A percentile compares a stretch with the other conserved stretches of the same genome.
Evolutionary conservation across 1,140 invertebrate genomes (phyloP).

Genomic region (Teleopsis dalmanni): DNA sequence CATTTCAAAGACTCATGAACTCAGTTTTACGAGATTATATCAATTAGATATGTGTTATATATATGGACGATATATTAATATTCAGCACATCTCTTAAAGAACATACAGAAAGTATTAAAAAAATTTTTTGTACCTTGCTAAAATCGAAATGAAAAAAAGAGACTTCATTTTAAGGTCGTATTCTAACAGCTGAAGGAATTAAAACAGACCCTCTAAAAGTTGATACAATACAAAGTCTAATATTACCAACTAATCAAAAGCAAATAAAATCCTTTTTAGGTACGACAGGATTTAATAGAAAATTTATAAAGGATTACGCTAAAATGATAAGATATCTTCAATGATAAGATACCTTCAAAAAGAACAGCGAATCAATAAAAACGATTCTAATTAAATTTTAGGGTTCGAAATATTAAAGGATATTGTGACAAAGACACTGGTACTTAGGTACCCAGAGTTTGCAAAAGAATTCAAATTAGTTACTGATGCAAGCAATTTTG

Average conservation of each 20-base stretch:
- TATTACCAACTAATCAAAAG: slow-evolving; percentile 18
- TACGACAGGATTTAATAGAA: slow-evolving; percentile 15
- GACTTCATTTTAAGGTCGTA: slow-evolving; percentile 46
- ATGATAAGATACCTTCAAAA: slow-evolving; percentile 24
- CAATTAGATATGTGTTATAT: slow-evolving; percentile 12
- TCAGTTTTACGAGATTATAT: slow-evolving; percentile 7
- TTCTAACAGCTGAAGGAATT: slow-evolving; percentile 22
- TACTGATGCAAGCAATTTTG: slow-evolving; percentile 7
- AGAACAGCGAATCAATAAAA: slow-evolving; percentile 10
- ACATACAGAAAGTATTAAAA: slow-evolving; percentile 6
- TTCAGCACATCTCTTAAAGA: slow-evolving; percentile 15
- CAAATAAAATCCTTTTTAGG: slow-evolving; percentile 25
- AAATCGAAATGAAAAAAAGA: slow-evolving; percentile 38
- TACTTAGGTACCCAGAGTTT: slow-evolving; percentile 33
- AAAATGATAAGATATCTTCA: slow-evolving; percentile 16
- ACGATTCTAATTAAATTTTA: slow-evolving; percentile 17
- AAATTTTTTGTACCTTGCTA: neutral
- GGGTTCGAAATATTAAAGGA: slow-evolving; percentile 26
- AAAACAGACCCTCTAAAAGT: slow-evolving; percentile 24
- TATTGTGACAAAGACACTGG: slow-evolving; percentile 24
- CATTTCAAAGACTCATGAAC: slow-evolving; percentile 14
- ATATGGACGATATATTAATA: slow-evolving; percentile 18
- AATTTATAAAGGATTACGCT: slow-evolving; percentile 25
- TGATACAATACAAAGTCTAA: slow-evolving; percentile 19
- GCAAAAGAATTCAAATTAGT: slow-evolving; percentile 1